Evolutionary conservation across 2,797 vertebrate genomes (phyloP).

Genomic region (Danio aesculapii): DNA sequence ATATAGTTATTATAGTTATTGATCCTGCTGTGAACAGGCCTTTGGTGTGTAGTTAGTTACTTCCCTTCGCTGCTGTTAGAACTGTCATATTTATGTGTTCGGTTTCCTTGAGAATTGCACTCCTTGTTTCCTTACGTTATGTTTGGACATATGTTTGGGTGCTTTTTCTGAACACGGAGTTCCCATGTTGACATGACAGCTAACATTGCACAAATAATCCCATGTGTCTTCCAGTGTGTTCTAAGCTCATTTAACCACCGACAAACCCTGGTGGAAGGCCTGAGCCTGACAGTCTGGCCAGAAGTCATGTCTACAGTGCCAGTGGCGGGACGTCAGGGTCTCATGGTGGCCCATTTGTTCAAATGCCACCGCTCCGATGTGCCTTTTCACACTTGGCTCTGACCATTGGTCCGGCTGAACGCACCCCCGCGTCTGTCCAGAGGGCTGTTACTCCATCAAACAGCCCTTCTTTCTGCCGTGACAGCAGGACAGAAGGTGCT

Average conservation of each 20-base stretch:
- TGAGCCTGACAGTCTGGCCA: slow-evolving; percentile 28
- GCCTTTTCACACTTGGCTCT: slow-evolving; percentile 48
- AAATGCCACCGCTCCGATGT: slow-evolving; percentile 39
- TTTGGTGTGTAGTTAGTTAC: neutral
- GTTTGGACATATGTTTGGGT: slow-evolving; percentile 16
- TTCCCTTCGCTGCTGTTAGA: neutral
- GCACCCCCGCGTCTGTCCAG: slow-evolving; percentile 39
- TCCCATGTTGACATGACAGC: slow-evolving; percentile 16
- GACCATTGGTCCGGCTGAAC: slow-evolving; percentile 40
- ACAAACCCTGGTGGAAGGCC: slow-evolving; percentile 8
- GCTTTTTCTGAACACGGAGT: neutral
- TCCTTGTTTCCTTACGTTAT: neutral
- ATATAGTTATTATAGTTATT: too few relatives aligned
- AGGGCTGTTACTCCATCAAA: slow-evolving; percentile 45
- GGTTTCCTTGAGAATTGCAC: neutral
- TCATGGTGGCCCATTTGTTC: slow-evolving; percentile 45
- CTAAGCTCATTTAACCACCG: slow-evolving; percentile 37
- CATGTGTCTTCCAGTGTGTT: slow-evolving; percentile 29
- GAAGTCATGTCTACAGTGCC: slow-evolving; percentile 35
- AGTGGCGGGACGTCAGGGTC: neutral
- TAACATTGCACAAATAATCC: slow-evolving; percentile 12
- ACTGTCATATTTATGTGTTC: neutral
- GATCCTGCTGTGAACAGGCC: too few relatives aligned
- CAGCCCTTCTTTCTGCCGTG: slow-evolving; percentile 32
- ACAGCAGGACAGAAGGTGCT: slow-evolving; percentile 53